Conservation (phyloP, 2,113 vertebrate genomes). For the Strix uralensis region DNA sequence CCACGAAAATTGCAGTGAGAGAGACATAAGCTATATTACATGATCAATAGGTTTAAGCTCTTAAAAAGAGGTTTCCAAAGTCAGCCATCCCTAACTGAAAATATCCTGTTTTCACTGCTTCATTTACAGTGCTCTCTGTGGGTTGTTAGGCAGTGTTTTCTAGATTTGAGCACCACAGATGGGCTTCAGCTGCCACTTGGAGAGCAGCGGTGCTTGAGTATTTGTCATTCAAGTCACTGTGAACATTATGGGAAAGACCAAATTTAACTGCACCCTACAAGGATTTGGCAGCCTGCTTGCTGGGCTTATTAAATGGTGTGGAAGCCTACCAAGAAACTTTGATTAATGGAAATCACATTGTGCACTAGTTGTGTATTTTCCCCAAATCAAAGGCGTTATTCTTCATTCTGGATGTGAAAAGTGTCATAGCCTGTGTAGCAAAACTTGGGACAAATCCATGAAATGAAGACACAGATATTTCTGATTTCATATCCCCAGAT, state of each 20-base stretch:
- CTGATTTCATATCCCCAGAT: neutral
- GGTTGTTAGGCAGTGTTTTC: neutral
- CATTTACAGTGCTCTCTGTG: neutral
- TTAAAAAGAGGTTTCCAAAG: neutral
- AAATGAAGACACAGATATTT: neutral
- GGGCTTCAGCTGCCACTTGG: neutral
- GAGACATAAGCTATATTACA: neutral
- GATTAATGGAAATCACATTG: neutral
- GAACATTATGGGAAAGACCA: neutral
- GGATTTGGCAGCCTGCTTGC: neutral
- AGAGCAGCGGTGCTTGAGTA: neutral
- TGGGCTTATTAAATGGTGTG: neutral
- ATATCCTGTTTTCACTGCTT: neutral
- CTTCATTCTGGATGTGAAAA: neutral
- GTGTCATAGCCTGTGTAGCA: neutral
- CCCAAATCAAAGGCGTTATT: neutral
- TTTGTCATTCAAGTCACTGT: neutral
- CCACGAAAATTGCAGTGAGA: neutral
- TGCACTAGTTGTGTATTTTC: neutral
- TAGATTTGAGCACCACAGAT: neutral
- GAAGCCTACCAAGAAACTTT: neutral
- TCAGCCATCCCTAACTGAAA: neutral
- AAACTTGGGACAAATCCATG: neutral
- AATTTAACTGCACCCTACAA: neutral
- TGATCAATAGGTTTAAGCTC: neutral